Percentiles rank a stretch among this genome's conserved stretches.
Conservation (phyloP, 2,113 vertebrate species). For the Notarius lentiginosus region DNA sequence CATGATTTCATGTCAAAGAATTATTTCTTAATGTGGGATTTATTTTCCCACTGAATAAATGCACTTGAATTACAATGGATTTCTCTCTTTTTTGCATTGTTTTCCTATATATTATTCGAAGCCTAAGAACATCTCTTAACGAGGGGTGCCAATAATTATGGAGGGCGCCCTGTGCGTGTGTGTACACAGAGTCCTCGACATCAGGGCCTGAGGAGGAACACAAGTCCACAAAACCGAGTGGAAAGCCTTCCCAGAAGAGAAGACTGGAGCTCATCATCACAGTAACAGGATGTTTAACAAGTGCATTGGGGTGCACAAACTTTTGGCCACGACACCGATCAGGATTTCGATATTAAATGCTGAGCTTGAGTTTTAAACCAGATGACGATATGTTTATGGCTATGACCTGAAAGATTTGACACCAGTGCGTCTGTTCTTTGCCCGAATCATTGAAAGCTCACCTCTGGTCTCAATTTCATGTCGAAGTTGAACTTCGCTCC, state of each 20-base stretch:
- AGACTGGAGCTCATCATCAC: background rate
- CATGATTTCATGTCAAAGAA: no score
- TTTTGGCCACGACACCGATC: background rate
- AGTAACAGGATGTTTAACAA: background rate
- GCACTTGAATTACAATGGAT: no score
- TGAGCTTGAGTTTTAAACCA: background rate
- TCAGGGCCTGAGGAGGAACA: no score
- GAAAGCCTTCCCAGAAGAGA: background rate
- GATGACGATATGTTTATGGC: background rate
- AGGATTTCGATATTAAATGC: background rate
- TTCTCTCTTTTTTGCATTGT: no score
- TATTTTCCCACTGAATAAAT: no score
- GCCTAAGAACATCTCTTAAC: no score
- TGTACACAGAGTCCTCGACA: no score
- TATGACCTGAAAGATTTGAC: background rate
- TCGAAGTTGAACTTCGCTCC: background rate
- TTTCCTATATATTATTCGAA: no score
- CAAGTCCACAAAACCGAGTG: background rate
- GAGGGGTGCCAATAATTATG: no score
- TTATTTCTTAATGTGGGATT: no score
- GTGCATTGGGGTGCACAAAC: background rate
- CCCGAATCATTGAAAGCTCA: background rate
- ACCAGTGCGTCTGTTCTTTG: background rate
- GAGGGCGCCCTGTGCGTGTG: no score
- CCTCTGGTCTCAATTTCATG: background rate